phyloP scores from a whole-genome alignment of 2,113 vertebrate species.

The Eptesicus fuscus region DNA sequence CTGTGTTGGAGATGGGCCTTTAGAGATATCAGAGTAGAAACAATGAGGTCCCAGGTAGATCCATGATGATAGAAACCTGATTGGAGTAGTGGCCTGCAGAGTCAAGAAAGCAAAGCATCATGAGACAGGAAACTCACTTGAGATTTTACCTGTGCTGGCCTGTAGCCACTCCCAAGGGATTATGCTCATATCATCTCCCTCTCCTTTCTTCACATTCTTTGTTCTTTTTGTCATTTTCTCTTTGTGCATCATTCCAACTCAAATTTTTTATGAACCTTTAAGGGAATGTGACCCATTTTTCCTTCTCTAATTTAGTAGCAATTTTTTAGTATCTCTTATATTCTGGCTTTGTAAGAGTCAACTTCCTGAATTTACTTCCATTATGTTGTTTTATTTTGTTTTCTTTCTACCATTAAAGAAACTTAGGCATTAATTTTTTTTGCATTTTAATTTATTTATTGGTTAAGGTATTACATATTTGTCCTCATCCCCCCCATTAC shows the following conservation, averaged over 20 bases:
- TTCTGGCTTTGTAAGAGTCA: background rate
- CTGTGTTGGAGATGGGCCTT: background rate
- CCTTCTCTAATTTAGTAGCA: conserved; percentile 12
- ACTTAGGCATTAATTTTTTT: conserved; percentile 12
- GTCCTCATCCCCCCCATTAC: too few relatives aligned
- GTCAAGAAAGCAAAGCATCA: background rate
- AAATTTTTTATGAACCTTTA: background rate
- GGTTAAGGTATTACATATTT: too few relatives aligned
- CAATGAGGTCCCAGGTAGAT: background rate
- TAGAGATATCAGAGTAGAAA: background rate
- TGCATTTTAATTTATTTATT: too few relatives aligned
- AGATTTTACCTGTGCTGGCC: background rate
- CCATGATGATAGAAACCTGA: background rate
- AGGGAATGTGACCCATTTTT: background rate
- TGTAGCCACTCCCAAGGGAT: background rate
- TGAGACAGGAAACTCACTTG: background rate
- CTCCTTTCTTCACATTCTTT: background rate
- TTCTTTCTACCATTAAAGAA: conserved; percentile 9
- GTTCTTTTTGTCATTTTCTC: conserved; percentile 20
- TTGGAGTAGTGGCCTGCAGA: background rate
- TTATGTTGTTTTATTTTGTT: conserved; percentile 52
- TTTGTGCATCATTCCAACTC: conserved; percentile 4
- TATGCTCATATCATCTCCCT: background rate
- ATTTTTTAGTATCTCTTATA: conserved; percentile 5
- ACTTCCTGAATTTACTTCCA: conserved; percentile 5